A percentile compares a stretch with the other conserved stretches of the same genome.
Evolutionary conservation across 2,113 vertebrate species (phyloP).

Genomic region (Scopus umbretta): DNA sequence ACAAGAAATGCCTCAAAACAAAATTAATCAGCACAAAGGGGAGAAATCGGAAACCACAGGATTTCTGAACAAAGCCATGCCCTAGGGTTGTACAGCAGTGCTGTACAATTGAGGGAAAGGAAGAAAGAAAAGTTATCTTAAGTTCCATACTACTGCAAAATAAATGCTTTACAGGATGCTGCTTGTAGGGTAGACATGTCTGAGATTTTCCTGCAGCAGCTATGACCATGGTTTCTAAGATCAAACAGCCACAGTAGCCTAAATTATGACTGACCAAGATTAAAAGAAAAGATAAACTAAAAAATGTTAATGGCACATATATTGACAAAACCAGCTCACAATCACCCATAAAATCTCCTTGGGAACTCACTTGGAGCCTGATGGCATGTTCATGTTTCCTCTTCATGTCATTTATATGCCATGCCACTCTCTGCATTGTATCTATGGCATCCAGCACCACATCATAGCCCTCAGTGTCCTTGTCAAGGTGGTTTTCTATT

Average conservation of each 20-base stretch:
- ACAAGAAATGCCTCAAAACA: conserved; percentile 26
- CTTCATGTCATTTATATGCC: conserved; percentile 99
- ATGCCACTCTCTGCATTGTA: conserved; percentile 98
- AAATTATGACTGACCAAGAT: conserved; percentile 15
- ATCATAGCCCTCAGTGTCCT: conserved; percentile 91
- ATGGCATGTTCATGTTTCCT: conserved; percentile 94
- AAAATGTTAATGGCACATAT: background rate
- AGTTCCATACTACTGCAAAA: conserved; percentile 32
- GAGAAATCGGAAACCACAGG: conserved; percentile 49
- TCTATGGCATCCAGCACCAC: conserved; percentile 97
- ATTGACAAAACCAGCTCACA: background rate
- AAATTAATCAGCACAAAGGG: conserved; percentile 40
- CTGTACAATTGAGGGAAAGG: conserved; percentile 14
- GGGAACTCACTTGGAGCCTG: conserved; percentile 83
- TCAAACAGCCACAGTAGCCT: background rate
- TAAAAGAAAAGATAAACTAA: conserved; percentile 9
- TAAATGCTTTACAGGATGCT: conserved; percentile 45
- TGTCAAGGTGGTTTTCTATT: conserved; percentile 96
- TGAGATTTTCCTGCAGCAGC: conserved; percentile 33
- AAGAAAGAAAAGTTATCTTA: conserved; percentile 45
- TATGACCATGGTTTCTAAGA: background rate
- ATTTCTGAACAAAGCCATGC: conserved; percentile 51
- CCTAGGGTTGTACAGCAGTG: conserved; percentile 8
- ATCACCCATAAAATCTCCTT: background rate
- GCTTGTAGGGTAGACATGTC: conserved; percentile 18